A percentile compares a stretch with the other conserved stretches of the same genome.
Evolutionary conservation across 2,113 vertebrate species (phyloP).

Genomic region (Xyliphius kryptos): DNA sequence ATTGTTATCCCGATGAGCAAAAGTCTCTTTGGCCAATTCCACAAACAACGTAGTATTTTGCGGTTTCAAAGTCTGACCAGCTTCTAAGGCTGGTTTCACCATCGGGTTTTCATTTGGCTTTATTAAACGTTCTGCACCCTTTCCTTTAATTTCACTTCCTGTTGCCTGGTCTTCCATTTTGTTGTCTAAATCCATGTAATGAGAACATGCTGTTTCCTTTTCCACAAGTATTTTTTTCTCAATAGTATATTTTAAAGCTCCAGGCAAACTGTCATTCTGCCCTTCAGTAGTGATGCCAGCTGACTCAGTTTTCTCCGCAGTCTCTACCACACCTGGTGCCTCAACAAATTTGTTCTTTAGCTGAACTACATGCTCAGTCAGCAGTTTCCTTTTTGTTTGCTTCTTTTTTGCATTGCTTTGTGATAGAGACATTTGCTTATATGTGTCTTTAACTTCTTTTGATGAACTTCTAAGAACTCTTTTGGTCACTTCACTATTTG

Average conservation of each 20-base stretch:
- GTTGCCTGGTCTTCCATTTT: no score
- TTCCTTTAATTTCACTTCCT: no score
- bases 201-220: no score
- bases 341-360: background rate
- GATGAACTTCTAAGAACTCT: constrained; percentile 12
- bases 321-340: background rate
- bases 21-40: background rate
- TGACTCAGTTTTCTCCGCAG: background rate
- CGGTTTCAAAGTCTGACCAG: constrained; percentile 1
- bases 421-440: background rate
- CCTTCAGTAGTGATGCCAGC: background rate
- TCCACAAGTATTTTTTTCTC: no score
- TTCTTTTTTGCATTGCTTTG: constrained; percentile 2
- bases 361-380: constrained; percentile 7
- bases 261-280: background rate
- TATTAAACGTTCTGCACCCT: no score
- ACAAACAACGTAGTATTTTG: constrained; percentile 2
- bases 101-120: background rate
- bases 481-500: background rate
- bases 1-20: background rate
- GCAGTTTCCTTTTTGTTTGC: background rate
- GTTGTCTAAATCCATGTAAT: no score
- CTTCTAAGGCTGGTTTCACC: background rate
- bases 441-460: constrained; percentile 2
- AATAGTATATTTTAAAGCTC: no score